These are phyloP conservation scores for Drosophila pandora DNA, from an alignment of 1,140 invertebrate species.

Conservation along the genomic window DNA sequence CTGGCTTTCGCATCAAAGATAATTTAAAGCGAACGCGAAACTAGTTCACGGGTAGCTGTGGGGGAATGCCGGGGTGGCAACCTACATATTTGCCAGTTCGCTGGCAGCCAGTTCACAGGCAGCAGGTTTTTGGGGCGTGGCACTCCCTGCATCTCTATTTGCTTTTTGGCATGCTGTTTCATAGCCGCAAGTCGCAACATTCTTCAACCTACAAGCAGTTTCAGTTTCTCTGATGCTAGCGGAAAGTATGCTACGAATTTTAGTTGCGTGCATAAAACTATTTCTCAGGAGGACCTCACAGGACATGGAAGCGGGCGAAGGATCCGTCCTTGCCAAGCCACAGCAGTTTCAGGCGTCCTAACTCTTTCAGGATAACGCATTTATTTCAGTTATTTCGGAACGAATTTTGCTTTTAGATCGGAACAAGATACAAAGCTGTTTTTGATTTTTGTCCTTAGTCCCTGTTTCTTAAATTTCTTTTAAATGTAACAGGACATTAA, in stretches of 20 bases:
- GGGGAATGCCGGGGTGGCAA: conserved; percentile 36
- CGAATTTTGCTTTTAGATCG: not conserved
- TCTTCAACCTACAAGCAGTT: conserved; percentile 52
- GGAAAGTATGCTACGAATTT: conserved; percentile 72
- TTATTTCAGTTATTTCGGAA: not conserved
- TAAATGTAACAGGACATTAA: not conserved
- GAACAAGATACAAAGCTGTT: not conserved
- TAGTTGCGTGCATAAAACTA: conserved; percentile 45
- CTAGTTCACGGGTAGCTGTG: conserved; percentile 71
- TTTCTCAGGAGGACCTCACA: conserved; percentile 21
- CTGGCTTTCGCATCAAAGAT: conserved; percentile 74
- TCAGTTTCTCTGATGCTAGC: conserved; percentile 34
- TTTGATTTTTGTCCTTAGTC: not conserved
- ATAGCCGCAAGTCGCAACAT: conserved; percentile 74
- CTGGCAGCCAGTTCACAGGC: not conserved
- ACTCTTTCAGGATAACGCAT: not conserved
- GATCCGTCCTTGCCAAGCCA: conserved; percentile 4
- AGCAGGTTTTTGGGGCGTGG: conserved; percentile 31
- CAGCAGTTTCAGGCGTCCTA: not conserved
- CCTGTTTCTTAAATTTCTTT: too few relatives aligned
- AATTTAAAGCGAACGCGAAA: conserved; percentile 75
- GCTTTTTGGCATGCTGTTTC: conserved; percentile 75
- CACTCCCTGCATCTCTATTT: conserved; percentile 46
- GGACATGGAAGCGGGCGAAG: not conserved
- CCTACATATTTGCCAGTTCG: conserved; percentile 72